Conservation (phyloP, 2,888 invertebrate genomes). For the Carcina quercana region DNA sequence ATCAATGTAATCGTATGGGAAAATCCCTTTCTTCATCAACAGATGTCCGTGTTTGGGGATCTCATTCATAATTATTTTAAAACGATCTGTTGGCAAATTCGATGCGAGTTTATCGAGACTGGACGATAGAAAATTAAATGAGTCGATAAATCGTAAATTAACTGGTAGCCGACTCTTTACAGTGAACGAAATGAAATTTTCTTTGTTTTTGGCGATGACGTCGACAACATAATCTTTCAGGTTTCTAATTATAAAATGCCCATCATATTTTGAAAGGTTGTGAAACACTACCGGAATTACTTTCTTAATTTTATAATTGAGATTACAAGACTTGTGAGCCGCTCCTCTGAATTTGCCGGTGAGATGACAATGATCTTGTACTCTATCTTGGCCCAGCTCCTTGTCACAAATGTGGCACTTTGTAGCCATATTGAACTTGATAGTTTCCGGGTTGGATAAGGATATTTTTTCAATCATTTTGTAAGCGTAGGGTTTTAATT, state of each 20-base stretch:
- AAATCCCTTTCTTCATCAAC: conserved; percentile 7
- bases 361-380: conserved; percentile 4
- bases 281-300: conserved; percentile 7
- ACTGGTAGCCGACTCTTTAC: neutral
- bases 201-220: conserved; percentile 6
- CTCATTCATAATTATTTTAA: conserved; percentile 3
- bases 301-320: neutral
- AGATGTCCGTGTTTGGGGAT: conserved; percentile 2
- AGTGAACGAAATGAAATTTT: conserved; percentile 7
- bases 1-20: conserved; percentile 12
- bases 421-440: neutral
- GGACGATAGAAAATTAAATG: conserved; percentile 1
- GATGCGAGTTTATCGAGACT: conserved; percentile 8
- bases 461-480: conserved; percentile 7
- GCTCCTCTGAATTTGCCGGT: conserved; percentile 6
- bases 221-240: neutral
- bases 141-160: conserved; percentile 3
- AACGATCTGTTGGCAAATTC: conserved; percentile 5
- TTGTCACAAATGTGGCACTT: conserved; percentile 2
- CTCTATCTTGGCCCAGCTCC: neutral
- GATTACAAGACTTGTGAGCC: conserved; percentile 3
- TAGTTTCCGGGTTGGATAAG: neutral
- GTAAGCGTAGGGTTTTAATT: neutral
- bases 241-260: conserved; percentile 5
- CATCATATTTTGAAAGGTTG: conserved; percentile 8